Percentiles rank a stretch among this genome's conserved stretches.
Conservation (phyloP, 2,888 invertebrate genomes). For the Drosophila borborema region DNA sequence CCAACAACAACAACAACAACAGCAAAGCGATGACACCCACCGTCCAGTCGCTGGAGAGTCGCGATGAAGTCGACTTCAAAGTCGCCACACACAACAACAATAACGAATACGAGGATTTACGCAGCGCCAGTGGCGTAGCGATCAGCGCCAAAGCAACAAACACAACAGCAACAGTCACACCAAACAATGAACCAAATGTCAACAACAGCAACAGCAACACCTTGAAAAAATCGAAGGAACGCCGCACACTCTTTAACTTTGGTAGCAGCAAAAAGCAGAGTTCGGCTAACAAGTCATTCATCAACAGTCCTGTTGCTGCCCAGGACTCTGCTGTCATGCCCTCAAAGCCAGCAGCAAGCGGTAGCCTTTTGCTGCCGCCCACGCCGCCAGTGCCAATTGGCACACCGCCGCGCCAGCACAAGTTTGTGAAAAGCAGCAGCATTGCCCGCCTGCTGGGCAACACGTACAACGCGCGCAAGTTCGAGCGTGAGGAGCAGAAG, state of each 20-base stretch:
- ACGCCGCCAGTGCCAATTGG: constrained; percentile 65
- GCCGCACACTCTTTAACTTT: constrained; percentile 64
- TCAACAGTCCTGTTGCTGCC: background rate
- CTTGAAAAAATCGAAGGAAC: constrained; percentile 65
- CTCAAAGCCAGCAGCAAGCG: background rate
- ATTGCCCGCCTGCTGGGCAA: constrained; percentile 84
- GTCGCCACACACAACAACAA: constrained; percentile 60
- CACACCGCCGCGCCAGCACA: constrained; percentile 80
- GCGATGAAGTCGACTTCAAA: constrained; percentile 84
- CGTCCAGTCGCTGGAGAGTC: constrained; percentile 35
- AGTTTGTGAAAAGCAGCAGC: constrained; percentile 84
- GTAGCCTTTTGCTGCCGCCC: constrained; percentile 40
- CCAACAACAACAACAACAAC: constrained; percentile 35
- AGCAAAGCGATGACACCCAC: constrained; percentile 32
- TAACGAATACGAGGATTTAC: constrained; percentile 65
- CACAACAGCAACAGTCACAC: constrained; percentile 54
- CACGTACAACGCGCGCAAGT: constrained; percentile 84
- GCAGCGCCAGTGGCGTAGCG: constrained; percentile 52
- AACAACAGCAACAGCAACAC: constrained; percentile 48
- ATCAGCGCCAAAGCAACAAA: constrained; percentile 63
- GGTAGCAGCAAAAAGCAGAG: constrained; percentile 62
- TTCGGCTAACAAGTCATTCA: constrained; percentile 38
- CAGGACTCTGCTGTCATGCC: background rate
- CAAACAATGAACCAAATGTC: constrained; percentile 67
- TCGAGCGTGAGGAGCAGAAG: constrained; percentile 82